Evolutionary conservation across 1,140 invertebrate genomes (phyloP), one percentile per base, ranked within the genome.

Genomic region (Drosophila malerkotliana): DNA sequence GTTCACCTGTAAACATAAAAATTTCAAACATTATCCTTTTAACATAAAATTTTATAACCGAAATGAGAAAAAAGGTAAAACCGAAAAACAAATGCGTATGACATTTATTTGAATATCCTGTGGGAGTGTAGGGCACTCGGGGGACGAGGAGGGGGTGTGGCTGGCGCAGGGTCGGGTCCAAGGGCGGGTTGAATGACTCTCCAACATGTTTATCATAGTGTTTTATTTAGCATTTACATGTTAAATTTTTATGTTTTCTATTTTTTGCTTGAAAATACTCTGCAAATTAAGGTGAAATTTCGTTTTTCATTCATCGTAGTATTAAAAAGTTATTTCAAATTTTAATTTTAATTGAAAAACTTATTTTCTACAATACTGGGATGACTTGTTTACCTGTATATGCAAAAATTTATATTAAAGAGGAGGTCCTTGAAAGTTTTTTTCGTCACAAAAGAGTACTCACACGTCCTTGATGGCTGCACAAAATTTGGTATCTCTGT

Each of bases 71-170:
- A 69, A 81, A 69, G 66, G 52, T 52, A 63, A 71, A 80, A 76
- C 67, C 72, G 55, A 87, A 83, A 87, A 88, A 88, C 83, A 88
- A 88, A 88, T 88, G 79, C 83, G 79, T 88, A 88, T 83, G 83
- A 88, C 83, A 88, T 88, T 88, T 83, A 88, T 88, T 88, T 88
- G 83, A 88, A 88, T 88, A 88, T 88, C 83, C 79, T 83, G 56
- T 83, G 83, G 83, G 83, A 88, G 62, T 58, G 58, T 55, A 72
- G 55, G 47, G 52, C 62, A 51, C 53, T 56, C 61, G 51, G 61
- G 53, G 61, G 3, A 10, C 10, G 1, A n/a, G 30, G 28, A 32
- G 30, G 9, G 37, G 24, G 15, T 4, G 18, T 12, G 1, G 30
- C 1, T 10, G 32, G 41, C 10, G 18, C 9, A 18, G 44, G 59